phyloP scores from a whole-genome alignment of 2,113 vertebrate genomes.

The Todiramphus saurophagus region DNA sequence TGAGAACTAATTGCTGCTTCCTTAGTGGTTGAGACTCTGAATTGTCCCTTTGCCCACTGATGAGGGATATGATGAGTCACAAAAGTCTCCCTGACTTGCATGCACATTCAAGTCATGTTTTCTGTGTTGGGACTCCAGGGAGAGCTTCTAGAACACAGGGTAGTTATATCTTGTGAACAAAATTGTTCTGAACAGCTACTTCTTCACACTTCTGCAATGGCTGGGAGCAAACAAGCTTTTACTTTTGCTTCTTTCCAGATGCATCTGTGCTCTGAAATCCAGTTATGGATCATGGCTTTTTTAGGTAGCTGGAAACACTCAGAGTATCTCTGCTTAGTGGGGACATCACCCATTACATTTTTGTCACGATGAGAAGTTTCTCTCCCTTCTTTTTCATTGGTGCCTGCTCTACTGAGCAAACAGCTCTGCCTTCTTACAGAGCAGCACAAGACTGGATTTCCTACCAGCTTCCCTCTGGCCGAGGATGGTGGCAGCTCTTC shows the following conservation, averaged over 20 bases:
- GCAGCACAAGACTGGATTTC: background rate
- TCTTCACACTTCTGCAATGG: slow-evolving; percentile 81
- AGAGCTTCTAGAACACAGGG: slow-evolving; percentile 18
- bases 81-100: slow-evolving; percentile 26
- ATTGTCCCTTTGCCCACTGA: background rate
- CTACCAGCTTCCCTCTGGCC: background rate
- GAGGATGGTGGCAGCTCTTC: background rate
- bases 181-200: background rate
- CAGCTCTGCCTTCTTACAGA: background rate
- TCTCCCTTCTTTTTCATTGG: background rate
- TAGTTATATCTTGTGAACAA: background rate
- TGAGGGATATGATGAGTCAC: background rate
- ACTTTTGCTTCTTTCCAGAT: slow-evolving; percentile 79
- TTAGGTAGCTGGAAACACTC: slow-evolving; percentile 41
- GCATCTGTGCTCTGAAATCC: slow-evolving; percentile 80
- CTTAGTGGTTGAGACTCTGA: background rate
- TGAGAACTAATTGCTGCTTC: background rate
- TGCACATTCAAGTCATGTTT: slow-evolving; percentile 23
- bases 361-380: background rate
- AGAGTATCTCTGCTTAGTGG: background rate
- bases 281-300: slow-evolving; percentile 71
- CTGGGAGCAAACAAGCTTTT: slow-evolving; percentile 79
- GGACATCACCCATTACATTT: background rate
- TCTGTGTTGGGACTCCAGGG: slow-evolving; percentile 23
- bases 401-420: background rate